phyloP scores from a whole-genome alignment of 2,888 invertebrate genomes.

The Pilophorus perplexus region DNA sequence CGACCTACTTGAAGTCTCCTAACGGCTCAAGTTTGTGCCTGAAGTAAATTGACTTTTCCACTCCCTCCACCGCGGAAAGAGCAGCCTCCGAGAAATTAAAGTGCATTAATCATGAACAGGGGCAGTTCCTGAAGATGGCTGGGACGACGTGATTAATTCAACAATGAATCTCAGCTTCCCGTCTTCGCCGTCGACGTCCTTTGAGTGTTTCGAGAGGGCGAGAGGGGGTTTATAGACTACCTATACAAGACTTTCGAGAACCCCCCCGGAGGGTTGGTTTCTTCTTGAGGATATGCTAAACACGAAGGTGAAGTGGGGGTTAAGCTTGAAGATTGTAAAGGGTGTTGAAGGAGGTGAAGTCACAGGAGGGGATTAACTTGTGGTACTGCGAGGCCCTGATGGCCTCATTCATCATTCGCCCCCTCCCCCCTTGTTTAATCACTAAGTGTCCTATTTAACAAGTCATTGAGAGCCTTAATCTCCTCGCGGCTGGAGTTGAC shows the following conservation, averaged over 20 bases:
- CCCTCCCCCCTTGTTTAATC: conserved; percentile 6
- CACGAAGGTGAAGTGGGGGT: no score
- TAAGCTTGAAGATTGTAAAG: no score
- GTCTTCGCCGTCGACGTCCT: neutral
- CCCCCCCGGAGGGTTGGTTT: no score
- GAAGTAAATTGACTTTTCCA: neutral
- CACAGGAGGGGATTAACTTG: neutral
- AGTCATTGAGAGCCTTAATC: conserved; percentile 31
- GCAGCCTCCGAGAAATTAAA: neutral
- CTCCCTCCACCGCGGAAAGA: neutral
- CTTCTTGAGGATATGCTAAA: no score
- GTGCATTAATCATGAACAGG: conserved; percentile 28
- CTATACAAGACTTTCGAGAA: no score
- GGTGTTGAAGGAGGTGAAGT: no score
- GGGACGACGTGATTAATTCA: conserved; percentile 27
- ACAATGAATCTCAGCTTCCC: conserved; percentile 27
- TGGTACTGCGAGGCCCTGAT: neutral
- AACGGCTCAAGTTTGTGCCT: neutral
- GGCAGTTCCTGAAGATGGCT: conserved; percentile 30
- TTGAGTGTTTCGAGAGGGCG: neutral
- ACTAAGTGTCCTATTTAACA: conserved; percentile 39
- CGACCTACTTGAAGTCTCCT: no score
- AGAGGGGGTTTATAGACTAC: neutral
- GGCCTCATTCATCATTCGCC: conserved; percentile 8
- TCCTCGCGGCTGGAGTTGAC: conserved; percentile 9